These are phyloP conservation scores for Acrobasis consociella DNA, from an alignment of 2,888 invertebrate genomes.

Conservation along the genomic window DNA sequence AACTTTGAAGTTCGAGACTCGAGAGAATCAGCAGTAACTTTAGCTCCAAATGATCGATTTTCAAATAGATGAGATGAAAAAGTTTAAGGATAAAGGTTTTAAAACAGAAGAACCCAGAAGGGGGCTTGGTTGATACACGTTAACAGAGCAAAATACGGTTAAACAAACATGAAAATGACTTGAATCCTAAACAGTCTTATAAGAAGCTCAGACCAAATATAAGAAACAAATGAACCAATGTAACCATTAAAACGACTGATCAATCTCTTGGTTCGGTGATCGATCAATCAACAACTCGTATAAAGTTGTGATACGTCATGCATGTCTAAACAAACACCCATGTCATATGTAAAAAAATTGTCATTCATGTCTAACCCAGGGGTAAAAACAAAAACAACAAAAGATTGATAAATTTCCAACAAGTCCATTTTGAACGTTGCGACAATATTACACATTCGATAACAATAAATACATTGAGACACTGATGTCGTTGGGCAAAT, in stretches of 20 bases:
- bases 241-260: background rate
- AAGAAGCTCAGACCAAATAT: background rate
- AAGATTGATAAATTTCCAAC: constrained; percentile 11
- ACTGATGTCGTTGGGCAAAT: constrained; percentile 28
- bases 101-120: too few species aligned
- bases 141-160: too few species aligned
- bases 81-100: too few species aligned
- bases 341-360: background rate
- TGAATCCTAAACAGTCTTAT: too few species aligned
- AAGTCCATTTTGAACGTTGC: background rate
- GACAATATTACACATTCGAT: constrained; percentile 7
- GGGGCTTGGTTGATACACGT: too few species aligned
- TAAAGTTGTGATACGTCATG: constrained; percentile 3
- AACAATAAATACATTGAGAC: constrained; percentile 25
- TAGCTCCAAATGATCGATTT: too few species aligned
- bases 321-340: background rate
- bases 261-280: background rate
- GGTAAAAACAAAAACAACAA: constrained; percentile 4
- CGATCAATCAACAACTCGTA: background rate
- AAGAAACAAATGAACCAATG: background rate
- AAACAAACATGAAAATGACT: too few species aligned
- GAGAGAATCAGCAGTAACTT: too few species aligned
- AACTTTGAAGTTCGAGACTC: too few species aligned
- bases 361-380: constrained; percentile 2
- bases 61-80: too few species aligned